Base-by-base conservation (phyloP, 2,113 vertebrate species). In the Patagioenas fasciata region DNA sequence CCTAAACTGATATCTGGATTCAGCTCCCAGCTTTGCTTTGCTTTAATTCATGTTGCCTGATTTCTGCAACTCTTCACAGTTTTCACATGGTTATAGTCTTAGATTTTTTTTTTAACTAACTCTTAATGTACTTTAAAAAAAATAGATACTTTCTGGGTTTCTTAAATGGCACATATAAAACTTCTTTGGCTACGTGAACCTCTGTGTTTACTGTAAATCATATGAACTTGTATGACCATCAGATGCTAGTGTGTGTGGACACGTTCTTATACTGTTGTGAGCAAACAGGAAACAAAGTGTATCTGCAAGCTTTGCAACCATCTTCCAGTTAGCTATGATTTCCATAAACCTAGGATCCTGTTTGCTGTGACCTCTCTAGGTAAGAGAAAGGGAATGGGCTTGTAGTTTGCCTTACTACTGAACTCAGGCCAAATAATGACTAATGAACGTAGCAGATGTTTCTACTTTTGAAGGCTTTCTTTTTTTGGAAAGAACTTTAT, bases 381-480 rank as follows among this genome's bases (percentile, higher is more conserved):
- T 91, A 83, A 89, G 40, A 87, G 73, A 92, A 94, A 81, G 80
- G 64, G 66, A 89, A 60, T 61, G 73, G 20, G 7, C 50, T 75
- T 93, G 38, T 70, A 94, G 74, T 85, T 92, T 73, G 77, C 70
- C 34, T 81, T 96, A 42, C 51, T 92, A 65, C 91, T 91, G 93
- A 95, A 93, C 36, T 74, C 44, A 24, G n/a, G 96, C 95, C 95
- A 96, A 91, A 51, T 48, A 48, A 54, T 95, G 93, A 96, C 94
- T 96, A 97, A 97, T 95, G 89, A 96, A 67, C 50, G 32, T 60
- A 90, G 80, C 95, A 97, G 96, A 95, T 97, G 93, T 96, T 97
- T 97, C 65, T 96, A 40, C 90, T 94, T 97, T 86, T 89, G 80
- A 91, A 94, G 50, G 44, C 60, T 84, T 93, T 96, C 40, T 88